Evolutionary conservation across 2,888 invertebrate species (phyloP).

Genomic region (Chymomyza caudatula): DNA sequence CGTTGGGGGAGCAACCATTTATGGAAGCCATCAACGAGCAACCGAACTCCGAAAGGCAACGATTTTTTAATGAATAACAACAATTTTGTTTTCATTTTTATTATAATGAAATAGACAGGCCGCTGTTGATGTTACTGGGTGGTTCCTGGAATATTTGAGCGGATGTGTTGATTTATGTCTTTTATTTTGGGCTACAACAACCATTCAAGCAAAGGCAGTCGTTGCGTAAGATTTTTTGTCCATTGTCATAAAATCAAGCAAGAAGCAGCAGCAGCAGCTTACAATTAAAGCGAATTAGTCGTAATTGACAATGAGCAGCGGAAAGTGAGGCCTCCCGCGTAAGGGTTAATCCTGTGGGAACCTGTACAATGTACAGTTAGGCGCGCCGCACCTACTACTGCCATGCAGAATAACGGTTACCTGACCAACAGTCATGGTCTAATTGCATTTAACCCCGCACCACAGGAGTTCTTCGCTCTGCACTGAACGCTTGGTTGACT

Average conservation of each 20-base stretch:
- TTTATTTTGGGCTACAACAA: slow-evolving; percentile 17
- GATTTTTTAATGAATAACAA: slow-evolving; percentile 54
- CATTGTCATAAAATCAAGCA: slow-evolving; percentile 42
- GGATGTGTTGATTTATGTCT: slow-evolving; percentile 70
- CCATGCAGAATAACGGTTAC: background rate
- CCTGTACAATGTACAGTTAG: background rate
- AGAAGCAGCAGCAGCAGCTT: too few species aligned
- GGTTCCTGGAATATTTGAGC: slow-evolving; percentile 64
- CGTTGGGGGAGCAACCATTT: slow-evolving; percentile 4
- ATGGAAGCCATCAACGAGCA: background rate
- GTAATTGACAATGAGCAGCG: slow-evolving; percentile 28
- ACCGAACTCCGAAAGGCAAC: slow-evolving; percentile 6
- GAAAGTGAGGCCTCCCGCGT: background rate
- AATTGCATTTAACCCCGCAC: slow-evolving; percentile 60
- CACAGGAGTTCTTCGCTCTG: background rate
- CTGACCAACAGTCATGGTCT: slow-evolving; percentile 64
- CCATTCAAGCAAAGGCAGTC: background rate
- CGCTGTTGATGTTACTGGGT: slow-evolving; percentile 19
- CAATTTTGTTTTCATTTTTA: slow-evolving; percentile 38
- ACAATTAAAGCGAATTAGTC: slow-evolving; percentile 57
- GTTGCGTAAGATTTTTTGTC: slow-evolving; percentile 49
- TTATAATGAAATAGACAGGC: slow-evolving; percentile 38
- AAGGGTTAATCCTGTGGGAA: slow-evolving; percentile 57
- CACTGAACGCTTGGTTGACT: slow-evolving; percentile 1
- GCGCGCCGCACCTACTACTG: slow-evolving; percentile 27